Conservation (phyloP, 2,888 invertebrate genomes). For the Acrobasis repandana region DNA sequence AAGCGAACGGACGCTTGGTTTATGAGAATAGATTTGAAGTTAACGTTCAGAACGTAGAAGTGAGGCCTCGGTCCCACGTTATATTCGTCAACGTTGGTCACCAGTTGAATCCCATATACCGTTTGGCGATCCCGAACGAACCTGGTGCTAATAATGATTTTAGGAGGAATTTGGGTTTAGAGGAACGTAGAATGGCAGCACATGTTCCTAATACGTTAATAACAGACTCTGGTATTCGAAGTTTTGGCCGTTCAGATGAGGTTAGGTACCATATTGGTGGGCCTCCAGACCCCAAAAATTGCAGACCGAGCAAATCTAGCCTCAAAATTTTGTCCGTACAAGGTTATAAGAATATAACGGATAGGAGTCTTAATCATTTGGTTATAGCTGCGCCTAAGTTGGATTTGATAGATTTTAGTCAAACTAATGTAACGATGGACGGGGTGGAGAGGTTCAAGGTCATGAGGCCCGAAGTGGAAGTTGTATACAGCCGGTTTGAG, state of each 20-base stretch:
- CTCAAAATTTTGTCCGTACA: conserved; percentile 78
- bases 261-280: conserved; percentile 58
- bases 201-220: conserved; percentile 41
- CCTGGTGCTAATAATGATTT: not conserved
- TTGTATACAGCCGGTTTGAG: conserved; percentile 49
- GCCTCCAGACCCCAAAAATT: conserved; percentile 21
- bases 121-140: conserved; percentile 33
- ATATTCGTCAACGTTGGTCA: conserved; percentile 56
- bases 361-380: conserved; percentile 84
- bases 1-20: too few relatives aligned
- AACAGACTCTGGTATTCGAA: conserved; percentile 56
- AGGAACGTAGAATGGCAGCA: not conserved
- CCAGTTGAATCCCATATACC: conserved; percentile 40
- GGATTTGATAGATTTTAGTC: conserved; percentile 84
- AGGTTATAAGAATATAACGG: conserved; percentile 85
- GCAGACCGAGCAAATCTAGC: conserved; percentile 66
- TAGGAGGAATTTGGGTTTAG: too few relatives aligned
- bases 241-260: conserved; percentile 61
- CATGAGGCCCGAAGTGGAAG: conserved; percentile 82
- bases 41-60: not conserved
- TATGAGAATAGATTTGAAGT: too few relatives aligned
- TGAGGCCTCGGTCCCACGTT: conserved; percentile 43
- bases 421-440: conserved; percentile 83
- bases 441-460: conserved; percentile 85
- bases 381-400: conserved; percentile 84